phyloP scores from a whole-genome alignment of 2,113 vertebrate genomes.

The Grus americana region DNA sequence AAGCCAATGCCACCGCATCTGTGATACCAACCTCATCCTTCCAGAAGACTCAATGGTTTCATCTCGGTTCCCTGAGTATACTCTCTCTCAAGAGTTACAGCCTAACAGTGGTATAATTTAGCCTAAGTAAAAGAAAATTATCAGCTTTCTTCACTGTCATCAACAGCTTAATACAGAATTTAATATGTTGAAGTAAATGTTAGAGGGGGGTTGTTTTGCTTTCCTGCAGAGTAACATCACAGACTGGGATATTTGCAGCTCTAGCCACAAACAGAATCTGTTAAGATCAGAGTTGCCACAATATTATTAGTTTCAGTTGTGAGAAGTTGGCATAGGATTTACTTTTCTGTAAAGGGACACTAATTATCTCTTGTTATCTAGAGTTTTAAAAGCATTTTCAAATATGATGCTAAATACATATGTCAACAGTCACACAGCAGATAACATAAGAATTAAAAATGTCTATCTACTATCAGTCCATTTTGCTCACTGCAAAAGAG shows the following conservation, averaged over 20 bases:
- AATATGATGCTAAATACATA: background rate
- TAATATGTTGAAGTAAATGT: background rate
- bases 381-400: constrained; percentile 1
- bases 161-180: background rate
- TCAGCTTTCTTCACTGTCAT: background rate
- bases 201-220: background rate
- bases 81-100: background rate
- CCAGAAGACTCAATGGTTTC: background rate
- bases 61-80: background rate
- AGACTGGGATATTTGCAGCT: background rate
- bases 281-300: background rate
- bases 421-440: background rate
- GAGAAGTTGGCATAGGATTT: background rate
- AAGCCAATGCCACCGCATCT: background rate
- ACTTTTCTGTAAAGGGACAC: background rate
- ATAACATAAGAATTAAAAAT: constrained; percentile 13
- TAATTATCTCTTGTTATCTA: constrained; percentile 6
- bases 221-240: background rate
- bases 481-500: background rate
- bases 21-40: background rate
- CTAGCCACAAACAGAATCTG: background rate
- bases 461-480: background rate
- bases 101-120: background rate
- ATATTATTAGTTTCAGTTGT: background rate
- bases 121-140: background rate